Conservation (phyloP, 2,888 invertebrate species). For the Unio delphinus region DNA sequence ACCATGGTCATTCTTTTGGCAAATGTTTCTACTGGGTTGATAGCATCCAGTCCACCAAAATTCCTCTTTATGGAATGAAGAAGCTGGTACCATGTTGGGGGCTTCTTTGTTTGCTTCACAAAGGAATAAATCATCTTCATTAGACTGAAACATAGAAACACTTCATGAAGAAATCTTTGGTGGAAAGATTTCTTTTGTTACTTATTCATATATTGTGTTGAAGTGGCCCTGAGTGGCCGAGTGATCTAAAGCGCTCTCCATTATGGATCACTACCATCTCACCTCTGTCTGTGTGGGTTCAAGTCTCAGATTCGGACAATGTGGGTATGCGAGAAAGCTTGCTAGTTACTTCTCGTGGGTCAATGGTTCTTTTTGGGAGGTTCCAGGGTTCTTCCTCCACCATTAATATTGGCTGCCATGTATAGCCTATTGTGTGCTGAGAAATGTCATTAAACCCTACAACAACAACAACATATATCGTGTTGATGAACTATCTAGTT, state of each 20-base stretch:
- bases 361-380: too few relatives aligned
- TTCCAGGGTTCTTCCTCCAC: too few relatives aligned
- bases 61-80: conserved; percentile 55
- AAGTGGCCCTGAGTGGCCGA: too few relatives aligned
- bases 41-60: conserved; percentile 61
- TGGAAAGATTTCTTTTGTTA: neutral
- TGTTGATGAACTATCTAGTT: neutral
- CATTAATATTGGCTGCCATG: too few relatives aligned
- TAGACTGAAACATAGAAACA: conserved; percentile 33
- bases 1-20: conserved; percentile 19
- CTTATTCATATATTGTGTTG: neutral
- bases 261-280: too few relatives aligned
- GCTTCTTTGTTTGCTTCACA: conserved; percentile 33
- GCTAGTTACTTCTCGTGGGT: too few relatives aligned
- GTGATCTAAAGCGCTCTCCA: too few relatives aligned
- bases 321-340: too few relatives aligned
- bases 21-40: conserved; percentile 52
- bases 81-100: conserved; percentile 49
- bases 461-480: neutral
- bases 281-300: too few relatives aligned
- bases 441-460: too few relatives aligned
- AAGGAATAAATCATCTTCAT: conserved; percentile 61
- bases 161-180: neutral
- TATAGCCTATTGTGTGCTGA: too few relatives aligned
- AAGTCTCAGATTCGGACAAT: too few relatives aligned